Evolutionary conservation across 2,888 invertebrate genomes (phyloP).

Genomic region (Ennomos fuscantarius): DNA sequence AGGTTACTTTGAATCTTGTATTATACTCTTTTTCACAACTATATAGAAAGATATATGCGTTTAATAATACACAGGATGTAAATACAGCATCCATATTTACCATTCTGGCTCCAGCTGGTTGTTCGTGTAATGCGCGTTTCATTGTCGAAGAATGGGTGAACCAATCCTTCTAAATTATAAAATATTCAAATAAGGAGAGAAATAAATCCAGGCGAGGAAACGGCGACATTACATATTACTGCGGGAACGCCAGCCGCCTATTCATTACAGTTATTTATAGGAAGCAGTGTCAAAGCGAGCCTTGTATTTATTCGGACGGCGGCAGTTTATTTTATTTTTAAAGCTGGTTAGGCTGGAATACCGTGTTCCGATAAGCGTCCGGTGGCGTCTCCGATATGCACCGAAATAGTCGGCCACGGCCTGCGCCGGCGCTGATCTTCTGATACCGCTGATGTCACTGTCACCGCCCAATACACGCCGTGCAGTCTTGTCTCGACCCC

Average conservation of each 20-base stretch:
- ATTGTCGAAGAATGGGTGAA: slow-evolving; percentile 54
- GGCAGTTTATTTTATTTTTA: slow-evolving; percentile 78
- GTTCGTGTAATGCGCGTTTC: slow-evolving; percentile 44
- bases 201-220: slow-evolving; percentile 77
- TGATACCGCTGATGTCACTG: slow-evolving; percentile 68
- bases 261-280: slow-evolving; percentile 84
- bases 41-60: slow-evolving; percentile 16
- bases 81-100: slow-evolving; percentile 30
- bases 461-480: slow-evolving; percentile 61
- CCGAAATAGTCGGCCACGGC: slow-evolving; percentile 59
- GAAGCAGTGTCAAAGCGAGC: slow-evolving; percentile 78
- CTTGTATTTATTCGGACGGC: slow-evolving; percentile 79
- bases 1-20: slow-evolving; percentile 29
- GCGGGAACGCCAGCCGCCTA: slow-evolving; percentile 75
- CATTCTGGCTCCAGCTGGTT: slow-evolving; percentile 19
- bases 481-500: slow-evolving; percentile 43
- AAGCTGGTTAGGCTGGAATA: slow-evolving; percentile 76
- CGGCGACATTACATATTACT: slow-evolving; percentile 78
- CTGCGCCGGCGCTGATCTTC: slow-evolving; percentile 56
- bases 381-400: slow-evolving; percentile 55
- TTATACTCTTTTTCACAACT: slow-evolving; percentile 30
- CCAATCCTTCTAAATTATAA: slow-evolving; percentile 71
- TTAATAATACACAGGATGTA: slow-evolving; percentile 11
- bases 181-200: slow-evolving; percentile 77
- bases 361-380: slow-evolving; percentile 75